Conservation (phyloP, 2,113 vertebrate species). For the Uria aalge region DNA sequence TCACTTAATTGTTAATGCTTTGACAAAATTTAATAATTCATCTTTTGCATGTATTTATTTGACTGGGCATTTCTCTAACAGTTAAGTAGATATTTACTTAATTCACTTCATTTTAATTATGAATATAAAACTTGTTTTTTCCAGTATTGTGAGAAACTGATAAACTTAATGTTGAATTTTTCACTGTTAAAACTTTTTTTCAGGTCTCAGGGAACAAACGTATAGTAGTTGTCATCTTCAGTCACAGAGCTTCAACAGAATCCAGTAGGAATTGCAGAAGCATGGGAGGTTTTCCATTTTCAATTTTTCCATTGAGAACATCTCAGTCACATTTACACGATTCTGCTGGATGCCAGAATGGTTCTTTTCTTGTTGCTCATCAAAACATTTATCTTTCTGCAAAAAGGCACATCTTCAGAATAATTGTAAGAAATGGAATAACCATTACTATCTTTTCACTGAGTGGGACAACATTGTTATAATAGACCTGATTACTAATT, state of each 20-base stretch:
- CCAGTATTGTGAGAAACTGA: background rate
- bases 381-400: background rate
- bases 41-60: background rate
- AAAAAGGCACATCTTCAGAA: background rate
- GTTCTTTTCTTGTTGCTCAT: background rate
- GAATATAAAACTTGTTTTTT: background rate
- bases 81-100: background rate
- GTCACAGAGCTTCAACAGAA: background rate
- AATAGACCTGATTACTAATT: background rate
- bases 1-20: background rate
- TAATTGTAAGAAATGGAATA: background rate
- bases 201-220: background rate
- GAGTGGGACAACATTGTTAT: background rate
- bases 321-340: background rate
- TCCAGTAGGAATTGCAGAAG: background rate
- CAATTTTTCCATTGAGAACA: background rate
- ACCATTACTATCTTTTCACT: background rate
- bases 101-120: background rate
- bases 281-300: background rate
- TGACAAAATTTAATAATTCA: background rate
- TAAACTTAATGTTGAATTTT: background rate
- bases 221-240: background rate
- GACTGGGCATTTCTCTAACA: background rate
- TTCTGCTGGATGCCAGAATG: background rate
- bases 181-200: background rate